phyloP scores from a whole-genome alignment of 2,797 vertebrate species.

The Channallabes apus region DNA sequence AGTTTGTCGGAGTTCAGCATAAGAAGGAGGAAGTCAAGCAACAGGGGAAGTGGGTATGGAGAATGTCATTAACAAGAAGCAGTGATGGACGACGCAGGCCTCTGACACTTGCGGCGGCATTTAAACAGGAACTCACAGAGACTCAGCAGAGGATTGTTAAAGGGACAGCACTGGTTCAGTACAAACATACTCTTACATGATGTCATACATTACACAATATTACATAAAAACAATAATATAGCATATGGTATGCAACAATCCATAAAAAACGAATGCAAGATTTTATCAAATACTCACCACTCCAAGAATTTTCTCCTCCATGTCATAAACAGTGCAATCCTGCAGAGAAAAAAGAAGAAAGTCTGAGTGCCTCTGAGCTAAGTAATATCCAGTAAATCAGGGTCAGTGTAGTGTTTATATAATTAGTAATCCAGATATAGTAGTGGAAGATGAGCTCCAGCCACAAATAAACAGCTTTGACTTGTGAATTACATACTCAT shows the following conservation, averaged over 20 bases:
- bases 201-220: background rate
- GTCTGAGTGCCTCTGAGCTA: constrained; percentile 42
- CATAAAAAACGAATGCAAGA: background rate
- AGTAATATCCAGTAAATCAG: constrained; percentile 54
- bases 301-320: constrained; percentile 94
- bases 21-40: constrained; percentile 71
- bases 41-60: constrained; percentile 75
- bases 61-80: constrained; percentile 85
- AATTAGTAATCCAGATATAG: constrained; percentile 66
- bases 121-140: constrained; percentile 18
- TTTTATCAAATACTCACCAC: constrained; percentile 81
- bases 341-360: constrained; percentile 67
- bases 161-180: background rate
- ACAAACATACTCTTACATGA: background rate
- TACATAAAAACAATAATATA: background rate
- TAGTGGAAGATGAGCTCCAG: constrained; percentile 56
- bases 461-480: constrained; percentile 70
- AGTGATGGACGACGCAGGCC: constrained; percentile 64
- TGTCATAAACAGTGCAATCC: constrained; percentile 92
- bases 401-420: constrained; percentile 56
- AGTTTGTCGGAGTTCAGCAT: constrained; percentile 27
- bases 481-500: constrained; percentile 61
- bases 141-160: constrained; percentile 12
- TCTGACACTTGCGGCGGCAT: background rate
- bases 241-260: background rate